Base-by-base conservation (phyloP, 2,888 invertebrate species). In the Eucera pruinosa region DNA sequence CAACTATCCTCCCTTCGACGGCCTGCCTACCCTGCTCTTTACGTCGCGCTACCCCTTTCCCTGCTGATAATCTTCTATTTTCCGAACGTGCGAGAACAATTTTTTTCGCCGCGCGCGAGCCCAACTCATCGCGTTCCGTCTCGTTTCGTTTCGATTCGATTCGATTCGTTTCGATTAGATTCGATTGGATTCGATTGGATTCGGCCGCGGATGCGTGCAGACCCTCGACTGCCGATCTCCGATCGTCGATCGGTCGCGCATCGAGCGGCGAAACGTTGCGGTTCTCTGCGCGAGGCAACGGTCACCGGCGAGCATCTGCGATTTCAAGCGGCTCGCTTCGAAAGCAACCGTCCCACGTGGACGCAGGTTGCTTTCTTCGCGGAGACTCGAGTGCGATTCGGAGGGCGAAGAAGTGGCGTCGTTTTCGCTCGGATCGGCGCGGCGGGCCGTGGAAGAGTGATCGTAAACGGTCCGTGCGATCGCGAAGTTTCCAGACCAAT, bases 401-500 rank as follows among this genome's bases (percentile, higher is more conserved):
- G 23, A 30, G 36, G 55, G 43, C 33, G 61, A 73, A 74, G 58
- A 64, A 72, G 23, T 33, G 61, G 25, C 11, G 25, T 11, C 39
- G 41, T 25, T 36, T n/a, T 15, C 23, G 27, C 0, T 5, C 23
- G 39, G 11, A 43, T 45, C 33, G 33, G 7, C 57, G 64, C 43
- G 74, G 5, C 57, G 64, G 39, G 45, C 74, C 74, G 52, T 58
- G 75, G 75, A 75, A 66, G 52, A 75, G 65, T 60, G 47, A 47
- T 58, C 74, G 48, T 73, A 74, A 75, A 74, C 75, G 75, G 43
- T 65, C 60, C 48, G 75, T 66, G 41, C 75, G 60, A 43, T 47
- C 47, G 50, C 48, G 48, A 65, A 70, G 23, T 88, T 86, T 72
- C 84, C 76, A 81, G 83, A 84, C 67, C 83, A 86, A 86, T 87